Evolutionary conservation across 2,888 invertebrate species (phyloP).

Genomic region (Ferrisia virgata): DNA sequence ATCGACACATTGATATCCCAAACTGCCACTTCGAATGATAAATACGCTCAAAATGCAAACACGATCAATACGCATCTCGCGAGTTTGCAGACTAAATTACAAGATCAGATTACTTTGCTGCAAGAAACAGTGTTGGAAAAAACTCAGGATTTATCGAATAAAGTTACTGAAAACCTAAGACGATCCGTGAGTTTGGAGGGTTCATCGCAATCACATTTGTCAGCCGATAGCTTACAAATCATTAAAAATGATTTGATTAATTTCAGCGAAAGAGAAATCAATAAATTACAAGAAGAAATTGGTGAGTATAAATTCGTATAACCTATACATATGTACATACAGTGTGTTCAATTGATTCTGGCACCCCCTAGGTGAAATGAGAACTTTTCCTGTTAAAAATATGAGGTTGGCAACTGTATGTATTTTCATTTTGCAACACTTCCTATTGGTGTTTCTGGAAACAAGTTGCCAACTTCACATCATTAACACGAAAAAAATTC

Average conservation of each 20-base stretch:
- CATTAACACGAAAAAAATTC: no score
- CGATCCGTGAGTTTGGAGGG: not conserved
- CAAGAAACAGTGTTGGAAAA: not conserved
- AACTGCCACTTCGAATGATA: not conserved
- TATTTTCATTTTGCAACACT: no score
- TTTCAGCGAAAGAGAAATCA: conserved; percentile 19
- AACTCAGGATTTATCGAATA: not conserved
- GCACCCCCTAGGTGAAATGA: no score
- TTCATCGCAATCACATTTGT: not conserved
- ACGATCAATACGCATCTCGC: not conserved
- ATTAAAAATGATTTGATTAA: not conserved
- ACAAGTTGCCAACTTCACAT: no score
- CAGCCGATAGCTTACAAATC: not conserved
- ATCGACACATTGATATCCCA: not conserved
- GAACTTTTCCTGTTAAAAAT: no score
- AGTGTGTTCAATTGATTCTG: no score
- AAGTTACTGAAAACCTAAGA: not conserved
- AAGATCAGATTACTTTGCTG: not conserved
- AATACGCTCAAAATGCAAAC: not conserved
- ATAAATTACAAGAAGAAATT: conserved; percentile 26
- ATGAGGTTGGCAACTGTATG: no score
- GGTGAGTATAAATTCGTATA: no score
- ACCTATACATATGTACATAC: no score
- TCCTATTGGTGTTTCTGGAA: no score
- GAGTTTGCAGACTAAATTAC: not conserved